Base-by-base conservation (phyloP, 2,113 vertebrate genomes). In the Thamnophis sirtalis region DNA sequence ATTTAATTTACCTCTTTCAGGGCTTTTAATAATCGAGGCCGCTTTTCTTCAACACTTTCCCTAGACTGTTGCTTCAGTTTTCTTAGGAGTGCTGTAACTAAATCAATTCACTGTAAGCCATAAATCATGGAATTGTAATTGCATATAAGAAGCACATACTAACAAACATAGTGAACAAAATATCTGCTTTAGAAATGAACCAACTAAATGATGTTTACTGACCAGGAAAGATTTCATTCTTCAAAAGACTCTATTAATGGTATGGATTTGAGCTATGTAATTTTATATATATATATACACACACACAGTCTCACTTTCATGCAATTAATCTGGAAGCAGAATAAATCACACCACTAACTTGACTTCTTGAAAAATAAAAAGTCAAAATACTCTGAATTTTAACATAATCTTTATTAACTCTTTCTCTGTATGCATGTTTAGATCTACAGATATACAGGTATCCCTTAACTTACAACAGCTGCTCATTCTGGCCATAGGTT, bases 21-120 rank as follows among this genome's bases (percentile, higher is more conserved):
- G 93, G 99, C 99, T 97, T 98, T 99, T 94, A 99, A 97, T 95
- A 99, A 98, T 86, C 98, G 98, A 95, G 99, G 99, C 98, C 99
- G 96, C 96, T 99, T 99, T 97, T 99, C 99, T 97, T 99, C 99
- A 95, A 99, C 99, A 90, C 97, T 99, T 97, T 99, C 99, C 95
- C 99, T 98, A 97, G 99, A 99, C 43, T 99, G 99, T 95, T 99
- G 99, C 94, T 99, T 99, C 94, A 99, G 98, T 95, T 99, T 99
- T 96, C 99, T 98, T 95, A 99, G 97, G 96, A 99, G 97, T 80
- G 99, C 99, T 93, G 99, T 99, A 98, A 99, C 99, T 99, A 89
- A 94, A 96, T 91, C 90, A 89, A 94, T 60, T 0, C n/a, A 92
- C 22, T 0, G 0, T 86, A 9, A 92, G 86, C 50, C 55, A 86